Evolutionary conservation across 2,113 vertebrate species (phyloP).

Genomic region (Irena cyanogastra): DNA sequence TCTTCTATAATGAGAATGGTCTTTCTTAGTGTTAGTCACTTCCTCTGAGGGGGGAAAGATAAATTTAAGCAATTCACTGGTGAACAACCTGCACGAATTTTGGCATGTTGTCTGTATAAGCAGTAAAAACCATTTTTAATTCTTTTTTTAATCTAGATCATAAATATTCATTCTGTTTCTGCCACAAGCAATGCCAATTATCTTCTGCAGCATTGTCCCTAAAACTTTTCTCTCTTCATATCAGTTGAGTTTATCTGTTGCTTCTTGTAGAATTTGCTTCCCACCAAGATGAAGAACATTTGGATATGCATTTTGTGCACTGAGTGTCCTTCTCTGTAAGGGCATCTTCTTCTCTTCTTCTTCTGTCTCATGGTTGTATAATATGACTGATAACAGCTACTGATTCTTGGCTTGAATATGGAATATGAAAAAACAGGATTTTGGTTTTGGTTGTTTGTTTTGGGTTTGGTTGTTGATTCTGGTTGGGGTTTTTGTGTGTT

Average conservation of each 20-base stretch:
- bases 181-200: neutral
- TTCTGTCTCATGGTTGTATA: neutral
- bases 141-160: accelerated
- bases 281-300: neutral
- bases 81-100: neutral
- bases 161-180: neutral
- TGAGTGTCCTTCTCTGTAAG: neutral
- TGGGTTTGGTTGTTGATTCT: neutral
- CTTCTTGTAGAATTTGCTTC: neutral
- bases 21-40: neutral
- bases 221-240: neutral
- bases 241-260: neutral
- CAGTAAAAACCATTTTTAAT: neutral
- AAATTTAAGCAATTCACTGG: neutral
- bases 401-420: neutral
- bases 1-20: neutral
- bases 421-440: neutral
- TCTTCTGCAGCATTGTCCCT: neutral
- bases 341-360: neutral
- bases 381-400: neutral
- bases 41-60: neutral
- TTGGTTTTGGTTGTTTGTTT: neutral
- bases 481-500: neutral
- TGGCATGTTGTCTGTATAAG: neutral
- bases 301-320: neutral